Percentiles rank a stretch among this genome's conserved stretches.
Conservation (phyloP, 1,140 invertebrate genomes). For the Musca domestica region DNA sequence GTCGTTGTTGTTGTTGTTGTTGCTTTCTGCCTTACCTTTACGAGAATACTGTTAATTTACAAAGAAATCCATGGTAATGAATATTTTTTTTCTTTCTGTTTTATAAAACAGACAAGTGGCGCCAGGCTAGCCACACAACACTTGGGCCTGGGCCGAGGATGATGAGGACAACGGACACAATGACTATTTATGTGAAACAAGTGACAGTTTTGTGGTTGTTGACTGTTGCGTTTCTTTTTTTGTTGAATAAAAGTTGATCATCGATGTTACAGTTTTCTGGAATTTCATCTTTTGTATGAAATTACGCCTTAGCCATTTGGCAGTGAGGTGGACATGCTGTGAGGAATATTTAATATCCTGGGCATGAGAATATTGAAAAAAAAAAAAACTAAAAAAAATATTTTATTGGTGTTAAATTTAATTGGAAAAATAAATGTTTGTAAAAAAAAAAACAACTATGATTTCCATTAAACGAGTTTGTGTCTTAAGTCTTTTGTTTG, state of each 20-base stretch:
- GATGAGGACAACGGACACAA: background rate
- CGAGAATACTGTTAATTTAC: constrained; percentile 11
- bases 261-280: background rate
- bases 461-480: background rate
- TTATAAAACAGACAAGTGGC: constrained; percentile 13
- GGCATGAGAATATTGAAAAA: background rate
- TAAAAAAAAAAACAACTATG: background rate
- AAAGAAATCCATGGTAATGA: background rate
- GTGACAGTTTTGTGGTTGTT: constrained; percentile 19
- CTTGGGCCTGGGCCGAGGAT: background rate
- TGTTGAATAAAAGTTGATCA: background rate
- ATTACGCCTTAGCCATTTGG: background rate
- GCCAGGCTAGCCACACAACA: background rate
- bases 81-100: background rate
- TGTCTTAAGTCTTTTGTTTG: constrained; percentile 12
- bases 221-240: background rate
- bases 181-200: constrained; percentile 6
- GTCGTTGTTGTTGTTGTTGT: background rate
- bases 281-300: constrained; percentile 5
- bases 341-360: constrained; percentile 22
- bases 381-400: background rate
- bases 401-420: background rate
- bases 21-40: too few relatives aligned
- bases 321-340: constrained; percentile 10
- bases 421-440: too few relatives aligned